Percentiles rank a stretch among this genome's conserved stretches.
These are phyloP conservation scores for Ataeniobius toweri DNA, from an alignment of 2,797 vertebrate genomes.

Conservation along the genomic window DNA sequence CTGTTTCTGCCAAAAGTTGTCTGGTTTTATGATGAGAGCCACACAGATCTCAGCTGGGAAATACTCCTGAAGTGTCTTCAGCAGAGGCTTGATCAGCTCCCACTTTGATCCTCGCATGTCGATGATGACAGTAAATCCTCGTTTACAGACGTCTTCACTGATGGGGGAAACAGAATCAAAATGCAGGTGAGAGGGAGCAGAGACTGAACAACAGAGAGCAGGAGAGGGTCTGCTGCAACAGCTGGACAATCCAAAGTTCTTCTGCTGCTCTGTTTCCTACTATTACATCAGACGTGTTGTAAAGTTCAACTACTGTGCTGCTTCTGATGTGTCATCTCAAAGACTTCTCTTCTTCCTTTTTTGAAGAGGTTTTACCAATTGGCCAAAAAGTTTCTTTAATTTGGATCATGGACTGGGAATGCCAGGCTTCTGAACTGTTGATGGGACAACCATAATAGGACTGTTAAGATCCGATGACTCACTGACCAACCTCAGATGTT, in stretches of 20 bases:
- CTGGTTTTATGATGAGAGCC: conserved; percentile 98
- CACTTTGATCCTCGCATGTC: conserved; percentile 99
- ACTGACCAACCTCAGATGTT: not conserved
- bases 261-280: not conserved
- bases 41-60: conserved; percentile 96
- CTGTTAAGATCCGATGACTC: not conserved
- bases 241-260: too few species aligned
- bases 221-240: not conserved
- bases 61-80: conserved; percentile 97
- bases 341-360: not conserved
- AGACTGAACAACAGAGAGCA: not conserved
- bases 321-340: not conserved
- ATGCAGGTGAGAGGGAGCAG: conserved; percentile 1
- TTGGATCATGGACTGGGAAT: not conserved
- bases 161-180: not conserved
- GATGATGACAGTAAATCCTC: conserved; percentile 98
- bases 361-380: not conserved
- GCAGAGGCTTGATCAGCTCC: conserved; percentile 97
- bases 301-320: not conserved
- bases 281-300: not conserved
- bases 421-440: not conserved
- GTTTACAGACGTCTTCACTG: conserved; percentile 97
- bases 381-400: not conserved
- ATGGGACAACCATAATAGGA: not conserved
- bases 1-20: conserved; percentile 99